Conservation (phyloP, 2,797 vertebrate species). For the Clarias pachynema region DNA sequence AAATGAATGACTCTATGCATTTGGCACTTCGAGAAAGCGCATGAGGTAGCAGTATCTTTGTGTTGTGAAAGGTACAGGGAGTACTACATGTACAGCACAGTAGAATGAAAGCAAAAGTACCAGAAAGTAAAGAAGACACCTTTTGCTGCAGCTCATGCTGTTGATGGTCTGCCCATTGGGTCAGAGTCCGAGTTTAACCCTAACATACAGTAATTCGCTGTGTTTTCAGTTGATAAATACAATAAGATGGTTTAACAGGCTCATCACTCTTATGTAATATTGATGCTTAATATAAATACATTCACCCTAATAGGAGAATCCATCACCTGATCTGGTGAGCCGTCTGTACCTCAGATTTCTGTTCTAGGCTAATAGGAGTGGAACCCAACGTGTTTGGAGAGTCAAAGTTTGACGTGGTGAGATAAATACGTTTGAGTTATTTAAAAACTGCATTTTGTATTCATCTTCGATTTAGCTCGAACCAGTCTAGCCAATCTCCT, state of each 20-base stretch:
- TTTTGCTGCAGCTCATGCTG: not conserved
- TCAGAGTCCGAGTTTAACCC: not conserved
- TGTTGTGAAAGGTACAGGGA: constrained; percentile 28
- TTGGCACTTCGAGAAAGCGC: constrained; percentile 70
- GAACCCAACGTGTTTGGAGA: not conserved
- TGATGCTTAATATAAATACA: not conserved
- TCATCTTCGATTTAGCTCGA: too few relatives aligned
- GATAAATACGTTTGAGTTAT: too few relatives aligned
- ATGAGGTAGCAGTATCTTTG: constrained; percentile 87
- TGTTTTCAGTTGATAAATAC: not conserved
- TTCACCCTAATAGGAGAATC: not conserved
- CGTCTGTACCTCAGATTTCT: not conserved
- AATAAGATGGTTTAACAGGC: not conserved
- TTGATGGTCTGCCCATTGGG: not conserved
- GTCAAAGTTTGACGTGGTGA: not conserved
- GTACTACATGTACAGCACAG: constrained; percentile 41
- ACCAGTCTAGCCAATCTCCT: too few relatives aligned
- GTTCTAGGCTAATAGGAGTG: not conserved
- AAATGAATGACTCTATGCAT: constrained; percentile 69
- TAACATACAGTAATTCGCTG: not conserved
- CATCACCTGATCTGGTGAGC: too few relatives aligned
- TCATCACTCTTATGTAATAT: not conserved
- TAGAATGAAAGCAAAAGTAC: constrained; percentile 51
- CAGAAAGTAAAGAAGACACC: not conserved
- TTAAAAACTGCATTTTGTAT: too few relatives aligned